phyloP scores from a whole-genome alignment of 2,888 invertebrate genomes.

The Blastobasis adustella region DNA sequence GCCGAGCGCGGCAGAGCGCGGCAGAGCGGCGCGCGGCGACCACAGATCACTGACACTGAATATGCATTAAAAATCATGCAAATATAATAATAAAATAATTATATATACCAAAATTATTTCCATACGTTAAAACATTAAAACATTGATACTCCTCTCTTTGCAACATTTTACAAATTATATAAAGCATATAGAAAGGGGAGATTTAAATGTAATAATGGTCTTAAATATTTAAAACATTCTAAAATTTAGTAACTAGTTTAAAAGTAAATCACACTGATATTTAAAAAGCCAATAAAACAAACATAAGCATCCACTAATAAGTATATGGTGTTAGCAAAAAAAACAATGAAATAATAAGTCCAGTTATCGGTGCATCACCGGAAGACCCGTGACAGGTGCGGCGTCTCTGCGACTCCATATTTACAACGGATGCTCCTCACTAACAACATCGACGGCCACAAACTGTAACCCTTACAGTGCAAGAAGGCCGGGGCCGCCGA shows the following conservation, averaged over 20 bases:
- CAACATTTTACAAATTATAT: slow-evolving; percentile 17
- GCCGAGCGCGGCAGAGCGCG: too few relatives aligned
- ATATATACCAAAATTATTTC: background rate
- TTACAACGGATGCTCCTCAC: slow-evolving; percentile 32
- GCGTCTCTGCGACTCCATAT: slow-evolving; percentile 32
- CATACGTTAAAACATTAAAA: background rate
- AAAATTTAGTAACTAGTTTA: slow-evolving; percentile 54
- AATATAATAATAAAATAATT: background rate
- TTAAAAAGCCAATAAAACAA: slow-evolving; percentile 70
- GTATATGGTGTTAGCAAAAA: slow-evolving; percentile 52
- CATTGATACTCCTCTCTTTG: slow-evolving; percentile 25
- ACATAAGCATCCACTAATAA: slow-evolving; percentile 63
- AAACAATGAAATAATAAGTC: slow-evolving; percentile 35
- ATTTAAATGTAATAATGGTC: slow-evolving; percentile 30
- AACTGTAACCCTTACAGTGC: slow-evolving; percentile 20
- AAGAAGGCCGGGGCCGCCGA: slow-evolving; percentile 4
- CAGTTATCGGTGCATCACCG: slow-evolving; percentile 29
- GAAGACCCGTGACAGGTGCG: slow-evolving; percentile 20
- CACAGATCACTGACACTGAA: background rate
- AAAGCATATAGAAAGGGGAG: slow-evolving; percentile 22
- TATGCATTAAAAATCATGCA: background rate
- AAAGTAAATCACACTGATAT: slow-evolving; percentile 69
- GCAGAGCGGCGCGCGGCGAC: too few relatives aligned
- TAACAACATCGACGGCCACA: slow-evolving; percentile 28
- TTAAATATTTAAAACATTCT: slow-evolving; percentile 55